A percentile compares a stretch with the other conserved stretches of the same genome.
Conservation (phyloP, 2,113 vertebrate genomes). For the Synodontis membranacea region DNA sequence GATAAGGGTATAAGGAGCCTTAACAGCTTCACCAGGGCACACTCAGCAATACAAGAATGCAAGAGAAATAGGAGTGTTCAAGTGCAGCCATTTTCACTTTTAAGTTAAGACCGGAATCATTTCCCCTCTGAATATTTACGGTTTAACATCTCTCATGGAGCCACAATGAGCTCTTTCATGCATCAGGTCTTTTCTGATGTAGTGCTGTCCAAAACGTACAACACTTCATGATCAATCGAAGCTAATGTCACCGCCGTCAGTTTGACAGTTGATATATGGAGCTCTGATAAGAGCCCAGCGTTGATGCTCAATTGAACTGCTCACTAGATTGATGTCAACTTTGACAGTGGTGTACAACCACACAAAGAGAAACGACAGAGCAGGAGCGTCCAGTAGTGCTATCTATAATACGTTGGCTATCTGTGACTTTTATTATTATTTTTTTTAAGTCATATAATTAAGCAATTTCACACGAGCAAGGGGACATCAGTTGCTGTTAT, state of each 20-base stretch:
- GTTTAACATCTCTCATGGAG: neutral
- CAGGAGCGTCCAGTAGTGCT: neutral
- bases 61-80: neutral
- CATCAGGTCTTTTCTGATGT: neutral
- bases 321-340: conserved; percentile 13
- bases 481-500: no score
- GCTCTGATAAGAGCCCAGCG: neutral
- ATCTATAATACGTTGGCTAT: neutral
- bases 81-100: neutral
- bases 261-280: neutral
- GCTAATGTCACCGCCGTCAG: neutral
- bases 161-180: neutral
- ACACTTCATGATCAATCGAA: neutral
- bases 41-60: neutral
- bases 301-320: neutral
- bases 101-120: no score
- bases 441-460: neutral
- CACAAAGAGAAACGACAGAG: neutral
- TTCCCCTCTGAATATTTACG: no score
- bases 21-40: neutral
- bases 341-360: neutral
- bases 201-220: neutral
- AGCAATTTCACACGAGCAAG: neutral
- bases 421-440: neutral
- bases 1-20: neutral